Base-by-base conservation (phyloP, 53 echinoderm and acorn worm species). In the Echinarachnius parma region DNA sequence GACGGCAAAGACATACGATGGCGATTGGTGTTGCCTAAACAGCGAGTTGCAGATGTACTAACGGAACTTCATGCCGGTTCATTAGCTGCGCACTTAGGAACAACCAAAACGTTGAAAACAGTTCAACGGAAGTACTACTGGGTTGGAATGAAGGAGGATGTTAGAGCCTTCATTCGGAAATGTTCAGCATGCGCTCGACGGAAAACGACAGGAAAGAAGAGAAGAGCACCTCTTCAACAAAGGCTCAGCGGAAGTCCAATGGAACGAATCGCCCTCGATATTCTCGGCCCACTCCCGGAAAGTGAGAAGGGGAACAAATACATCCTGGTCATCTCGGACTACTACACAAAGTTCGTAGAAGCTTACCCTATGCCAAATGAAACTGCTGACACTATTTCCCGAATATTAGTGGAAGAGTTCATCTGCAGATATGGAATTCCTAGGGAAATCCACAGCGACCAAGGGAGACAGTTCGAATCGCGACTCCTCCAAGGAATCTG, bases 11-110 rank as follows among this genome's bases (percentile, higher is more conserved):
- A 4, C 0, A 47, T 53, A 1, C 16, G 32, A 11, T 80, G 81
- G 84, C 69, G 84, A 53, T n/a, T 52, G 2, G 67, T 89, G 14
- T 29, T 89, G 8, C 85, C 85, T 11, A 59, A 52, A 21, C 4
- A 20, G 0, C n/a, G 44, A 15, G 25, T 60, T 52, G 24, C 34
- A 0, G 52, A 30, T 19, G 75, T 86, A 0, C 45, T 86, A 45
- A 15, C 30, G 14, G 79, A 86, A 19, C 33, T 86, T 9, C 91
- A 86, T 37, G 58, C 74, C 1, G 76, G 65, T 16, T 16, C 56
- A 1, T 65, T 77, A 9, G 80, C 71, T 25, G 91, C 80, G 0
- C 86, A 91, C 52, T 59, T 90, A 34, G 86, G 86, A 47, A 54
- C 72, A 21, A 53, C 47, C 4, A 75, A 82, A 28, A 91, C 86